These are phyloP conservation scores for Bombycilla garrulus DNA, from an alignment of 2,113 vertebrate species.

Conservation along the genomic window DNA sequence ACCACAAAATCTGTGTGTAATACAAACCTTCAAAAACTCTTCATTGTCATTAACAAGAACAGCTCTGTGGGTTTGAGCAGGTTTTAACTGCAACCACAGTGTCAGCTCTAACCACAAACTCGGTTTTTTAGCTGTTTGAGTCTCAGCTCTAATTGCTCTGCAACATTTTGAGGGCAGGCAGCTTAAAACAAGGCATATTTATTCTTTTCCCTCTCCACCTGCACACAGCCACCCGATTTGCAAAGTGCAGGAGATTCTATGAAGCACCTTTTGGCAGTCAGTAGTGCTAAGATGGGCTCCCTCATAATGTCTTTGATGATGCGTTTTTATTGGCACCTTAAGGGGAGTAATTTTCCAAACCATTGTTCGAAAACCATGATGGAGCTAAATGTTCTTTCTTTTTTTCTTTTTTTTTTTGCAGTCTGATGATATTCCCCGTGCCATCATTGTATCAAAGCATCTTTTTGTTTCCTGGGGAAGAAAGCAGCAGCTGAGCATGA, in stretches of 20 bases:
- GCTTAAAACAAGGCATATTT: not conserved
- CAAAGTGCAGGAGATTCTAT: not conserved
- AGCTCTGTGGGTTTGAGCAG: not conserved
- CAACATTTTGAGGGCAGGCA: not conserved
- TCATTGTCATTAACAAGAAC: not conserved
- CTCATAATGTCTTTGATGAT: not conserved
- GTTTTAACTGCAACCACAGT: not conserved
- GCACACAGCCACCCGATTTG: not conserved
- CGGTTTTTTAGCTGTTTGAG: not conserved
- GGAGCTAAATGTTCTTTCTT: not conserved
- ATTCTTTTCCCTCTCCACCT: not conserved
- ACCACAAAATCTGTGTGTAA: not conserved
- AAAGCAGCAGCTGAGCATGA: slow-evolving; percentile 29
- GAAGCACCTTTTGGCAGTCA: not conserved
- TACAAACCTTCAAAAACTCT: not conserved
- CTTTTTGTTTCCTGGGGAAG: not conserved
- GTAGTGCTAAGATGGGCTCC: not conserved
- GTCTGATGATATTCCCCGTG: not conserved
- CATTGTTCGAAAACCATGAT: not conserved
- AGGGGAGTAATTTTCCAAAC: not conserved
- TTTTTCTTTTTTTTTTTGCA: not conserved
- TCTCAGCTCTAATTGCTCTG: not conserved
- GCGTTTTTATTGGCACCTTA: not conserved
- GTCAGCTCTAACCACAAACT: not conserved
- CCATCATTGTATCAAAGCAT: not conserved